phyloP scores from a whole-genome alignment of 2,797 vertebrate genomes.

The Sebastes minor region DNA sequence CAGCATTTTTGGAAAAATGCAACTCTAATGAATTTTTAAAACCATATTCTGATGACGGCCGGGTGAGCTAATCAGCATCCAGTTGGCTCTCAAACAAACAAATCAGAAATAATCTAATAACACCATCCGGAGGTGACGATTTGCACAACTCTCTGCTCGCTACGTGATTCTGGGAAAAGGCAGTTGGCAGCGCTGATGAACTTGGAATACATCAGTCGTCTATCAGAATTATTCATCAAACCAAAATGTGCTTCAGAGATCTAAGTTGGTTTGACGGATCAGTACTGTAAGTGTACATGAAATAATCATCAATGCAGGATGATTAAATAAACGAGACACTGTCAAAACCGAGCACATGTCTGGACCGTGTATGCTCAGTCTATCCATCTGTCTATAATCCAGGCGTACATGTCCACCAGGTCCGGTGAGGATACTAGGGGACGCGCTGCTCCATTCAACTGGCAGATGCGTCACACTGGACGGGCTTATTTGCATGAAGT shows the following conservation, averaged over 20 bases:
- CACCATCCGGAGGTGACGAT: background rate
- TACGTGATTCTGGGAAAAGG: background rate
- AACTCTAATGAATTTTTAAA: background rate
- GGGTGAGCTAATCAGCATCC: background rate
- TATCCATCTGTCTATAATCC: too few species aligned
- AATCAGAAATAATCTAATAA: background rate
- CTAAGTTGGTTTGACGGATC: background rate
- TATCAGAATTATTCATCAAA: conserved; percentile 14
- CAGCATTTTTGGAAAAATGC: background rate
- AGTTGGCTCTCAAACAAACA: background rate
- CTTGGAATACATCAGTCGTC: background rate
- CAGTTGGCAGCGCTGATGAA: background rate
- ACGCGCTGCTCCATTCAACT: too few species aligned
- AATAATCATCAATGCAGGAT: background rate
- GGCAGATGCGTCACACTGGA: too few species aligned
- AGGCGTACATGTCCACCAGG: too few species aligned
- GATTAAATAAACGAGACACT: background rate
- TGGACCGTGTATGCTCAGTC: too few species aligned
- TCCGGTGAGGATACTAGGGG: too few species aligned
- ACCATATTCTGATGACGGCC: background rate
- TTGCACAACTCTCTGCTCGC: background rate
- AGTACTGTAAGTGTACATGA: background rate
- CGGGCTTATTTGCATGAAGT: too few species aligned
- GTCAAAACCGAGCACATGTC: too few species aligned
- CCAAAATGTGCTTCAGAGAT: background rate